Base-by-base conservation (phyloP, 2,888 invertebrate species). In the Microctonus aethiopoides region DNA sequence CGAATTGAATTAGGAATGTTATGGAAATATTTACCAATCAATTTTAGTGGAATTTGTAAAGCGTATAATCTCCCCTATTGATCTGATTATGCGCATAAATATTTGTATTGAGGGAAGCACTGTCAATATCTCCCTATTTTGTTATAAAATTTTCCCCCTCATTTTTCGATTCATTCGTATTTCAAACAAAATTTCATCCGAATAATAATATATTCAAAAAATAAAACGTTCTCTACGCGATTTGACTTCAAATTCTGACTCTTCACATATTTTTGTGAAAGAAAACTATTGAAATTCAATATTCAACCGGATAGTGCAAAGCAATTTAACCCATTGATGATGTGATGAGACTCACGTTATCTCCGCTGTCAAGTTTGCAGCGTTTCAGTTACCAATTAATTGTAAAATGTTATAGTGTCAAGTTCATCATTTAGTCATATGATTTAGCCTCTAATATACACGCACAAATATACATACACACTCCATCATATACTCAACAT, bases 1-100 rank as follows among this genome's bases (percentile, higher is more conserved):
- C 9, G 64, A 22, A 64, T 52, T 54, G 64, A 54, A 26, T 54
- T n/a, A 64, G 32, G 36, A 64, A 64, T 64, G 32, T 64, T 64
- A 34, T 51, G 36, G 10, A 65, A 65, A 65, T 65, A 65, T 65
- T 65, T 56, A 65, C 26, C 56, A 56, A n/a, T 5, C 39, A 36
- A 36, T 26, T 56, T 56, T 16, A 22, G 22, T 56, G 24, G 2
- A 36, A 39, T 56, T 65, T 36, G 39, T 54, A 36, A 46, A 65
- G n/a, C 22, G 36, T 26, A 36, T 56, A 65, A 63, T 63, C 54
- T 20, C 16, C 56, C 52, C 34, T 52, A 32, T 24, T 34, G 11
- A 39, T 29, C 54, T 39, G 20, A 11, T 32, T 52, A 54, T 39
- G 52, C 34, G 20, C 51, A 36, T 34, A 64, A 54, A 54, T 64